Evolutionary conservation across 2,113 vertebrate genomes (phyloP).

Genomic region (Sturnus vulgaris): DNA sequence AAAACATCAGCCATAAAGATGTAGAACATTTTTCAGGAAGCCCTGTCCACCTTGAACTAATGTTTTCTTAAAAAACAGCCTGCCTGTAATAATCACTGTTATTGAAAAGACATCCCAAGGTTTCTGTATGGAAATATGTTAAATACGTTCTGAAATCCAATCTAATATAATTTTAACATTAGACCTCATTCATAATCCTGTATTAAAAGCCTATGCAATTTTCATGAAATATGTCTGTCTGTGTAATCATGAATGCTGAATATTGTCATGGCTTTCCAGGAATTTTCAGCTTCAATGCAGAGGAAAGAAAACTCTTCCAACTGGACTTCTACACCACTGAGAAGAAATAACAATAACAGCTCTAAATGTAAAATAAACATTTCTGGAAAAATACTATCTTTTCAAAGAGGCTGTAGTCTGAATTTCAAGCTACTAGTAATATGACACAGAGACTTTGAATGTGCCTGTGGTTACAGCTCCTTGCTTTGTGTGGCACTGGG

Average conservation of each 20-base stretch:
- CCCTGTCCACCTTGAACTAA: constrained; percentile 67
- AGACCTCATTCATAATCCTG: constrained; percentile 73
- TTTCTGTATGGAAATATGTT: constrained; percentile 74
- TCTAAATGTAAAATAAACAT: constrained; percentile 76
- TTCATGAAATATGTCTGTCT: constrained; percentile 72
- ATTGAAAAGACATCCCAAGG: constrained; percentile 69
- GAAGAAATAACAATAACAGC: constrained; percentile 76
- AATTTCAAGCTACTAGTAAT: constrained; percentile 61
- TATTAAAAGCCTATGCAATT: constrained; percentile 71
- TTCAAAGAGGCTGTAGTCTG: constrained; percentile 58
- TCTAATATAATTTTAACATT: constrained; percentile 74
- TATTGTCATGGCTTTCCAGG: constrained; percentile 74
- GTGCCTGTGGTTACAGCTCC: constrained; percentile 10
- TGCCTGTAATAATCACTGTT: constrained; percentile 69
- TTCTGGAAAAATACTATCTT: constrained; percentile 72
- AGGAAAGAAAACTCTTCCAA: constrained; percentile 73
- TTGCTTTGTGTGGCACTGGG: neutral
- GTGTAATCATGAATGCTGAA: constrained; percentile 75
- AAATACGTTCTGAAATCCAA: constrained; percentile 76
- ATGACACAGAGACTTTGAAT: constrained; percentile 15
- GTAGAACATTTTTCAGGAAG: constrained; percentile 73
- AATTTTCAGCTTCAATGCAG: constrained; percentile 67
- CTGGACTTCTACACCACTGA: constrained; percentile 70
- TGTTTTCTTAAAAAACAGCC: constrained; percentile 75
- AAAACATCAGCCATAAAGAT: constrained; percentile 72